phyloP scores from a whole-genome alignment of 92 coral and sea anemone species.

The Porites rus region DNA sequence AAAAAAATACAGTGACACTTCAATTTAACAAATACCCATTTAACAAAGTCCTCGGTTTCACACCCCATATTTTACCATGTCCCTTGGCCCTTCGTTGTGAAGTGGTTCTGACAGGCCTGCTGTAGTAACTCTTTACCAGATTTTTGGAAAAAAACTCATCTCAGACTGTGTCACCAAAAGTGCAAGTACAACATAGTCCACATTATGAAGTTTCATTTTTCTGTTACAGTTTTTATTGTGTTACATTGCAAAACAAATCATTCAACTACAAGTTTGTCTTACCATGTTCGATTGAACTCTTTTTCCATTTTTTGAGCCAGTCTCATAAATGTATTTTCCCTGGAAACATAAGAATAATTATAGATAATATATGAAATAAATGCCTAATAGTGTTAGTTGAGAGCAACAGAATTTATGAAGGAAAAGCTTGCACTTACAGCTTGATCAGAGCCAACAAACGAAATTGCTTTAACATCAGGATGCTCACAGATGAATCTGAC shows the following conservation, averaged over 20 bases:
- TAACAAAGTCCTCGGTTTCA: background rate
- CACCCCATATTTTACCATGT: too few relatives aligned
- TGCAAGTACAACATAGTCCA: too few relatives aligned
- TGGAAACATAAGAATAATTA: constrained; percentile 13
- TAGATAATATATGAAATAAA: background rate
- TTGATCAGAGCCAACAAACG: constrained; percentile 98
- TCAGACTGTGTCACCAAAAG: too few relatives aligned
- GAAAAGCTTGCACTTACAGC: constrained; percentile 77
- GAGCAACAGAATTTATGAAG: background rate
- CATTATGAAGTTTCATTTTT: too few relatives aligned
- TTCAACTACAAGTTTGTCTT: background rate
- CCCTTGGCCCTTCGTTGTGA: too few relatives aligned
- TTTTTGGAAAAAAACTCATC: too few relatives aligned
- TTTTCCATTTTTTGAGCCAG: constrained; percentile 93
- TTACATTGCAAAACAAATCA: too few relatives aligned
- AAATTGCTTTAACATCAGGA: constrained; percentile 90
- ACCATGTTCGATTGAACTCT: constrained; percentile 99
- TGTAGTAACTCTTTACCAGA: too few relatives aligned
- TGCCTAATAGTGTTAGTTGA: background rate
- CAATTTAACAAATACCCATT: background rate
- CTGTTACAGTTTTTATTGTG: too few relatives aligned
- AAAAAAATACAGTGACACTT: background rate
- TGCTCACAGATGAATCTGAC: constrained; percentile 96
- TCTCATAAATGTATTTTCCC: constrained; percentile 96
- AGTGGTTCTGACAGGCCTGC: too few relatives aligned